A percentile compares a stretch with the other conserved stretches of the same genome.
Conservation (phyloP, 1,140 invertebrate genomes). For the Pygmarrhopalites habei region DNA sequence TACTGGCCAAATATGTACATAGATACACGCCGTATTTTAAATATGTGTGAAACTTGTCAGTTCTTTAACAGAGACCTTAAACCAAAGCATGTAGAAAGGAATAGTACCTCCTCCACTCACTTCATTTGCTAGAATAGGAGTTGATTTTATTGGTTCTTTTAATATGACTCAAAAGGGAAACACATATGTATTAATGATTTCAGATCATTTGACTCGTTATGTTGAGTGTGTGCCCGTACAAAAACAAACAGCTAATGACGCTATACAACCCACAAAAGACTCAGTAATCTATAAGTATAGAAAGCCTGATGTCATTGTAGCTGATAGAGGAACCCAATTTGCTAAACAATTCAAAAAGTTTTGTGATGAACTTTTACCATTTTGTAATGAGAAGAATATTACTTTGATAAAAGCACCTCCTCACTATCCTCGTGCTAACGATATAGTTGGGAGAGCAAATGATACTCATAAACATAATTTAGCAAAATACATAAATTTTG, state of each 20-base stretch:
- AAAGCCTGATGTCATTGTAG: conserved; percentile 39
- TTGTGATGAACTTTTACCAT: conserved; percentile 35
- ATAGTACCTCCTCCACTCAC: background rate
- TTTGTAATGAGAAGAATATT: background rate
- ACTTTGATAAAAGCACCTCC: conserved; percentile 9
- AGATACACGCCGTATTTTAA: background rate
- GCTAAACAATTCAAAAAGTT: conserved; percentile 38
- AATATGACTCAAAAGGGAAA: conserved; percentile 3
- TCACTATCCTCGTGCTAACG: conserved; percentile 33
- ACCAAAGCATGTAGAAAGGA: background rate
- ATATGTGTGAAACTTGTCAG: conserved; percentile 11
- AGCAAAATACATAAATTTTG: conserved; percentile 41
- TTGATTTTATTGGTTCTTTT: conserved; percentile 25
- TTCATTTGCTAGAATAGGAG: conserved; percentile 14
- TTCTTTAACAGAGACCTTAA: background rate
- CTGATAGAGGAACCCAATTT: conserved; percentile 40
- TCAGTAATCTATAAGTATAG: conserved; percentile 18
- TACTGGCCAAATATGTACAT: conserved; percentile 14
- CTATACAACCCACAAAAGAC: background rate
- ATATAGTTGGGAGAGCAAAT: conserved; percentile 33
- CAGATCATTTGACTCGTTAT: conserved; percentile 18
- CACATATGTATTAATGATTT: background rate
- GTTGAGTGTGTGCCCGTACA: conserved; percentile 8
- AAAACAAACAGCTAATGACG: background rate
- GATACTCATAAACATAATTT: conserved; percentile 21